phyloP scores from a whole-genome alignment of 2,797 vertebrate genomes.

The Sebastes aleutianus region DNA sequence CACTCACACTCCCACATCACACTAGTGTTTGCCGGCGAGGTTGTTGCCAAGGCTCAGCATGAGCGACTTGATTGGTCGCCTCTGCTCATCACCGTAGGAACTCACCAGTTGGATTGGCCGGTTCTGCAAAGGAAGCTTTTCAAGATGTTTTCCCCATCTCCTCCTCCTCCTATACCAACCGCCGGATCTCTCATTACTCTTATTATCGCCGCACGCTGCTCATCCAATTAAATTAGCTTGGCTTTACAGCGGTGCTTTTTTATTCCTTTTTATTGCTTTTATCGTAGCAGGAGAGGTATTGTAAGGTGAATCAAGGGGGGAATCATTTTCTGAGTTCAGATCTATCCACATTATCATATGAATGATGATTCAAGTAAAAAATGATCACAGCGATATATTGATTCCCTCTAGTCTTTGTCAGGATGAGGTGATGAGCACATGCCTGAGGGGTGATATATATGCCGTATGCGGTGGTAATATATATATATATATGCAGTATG shows the following conservation, averaged over 20 bases:
- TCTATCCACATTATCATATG: slow-evolving; percentile 16
- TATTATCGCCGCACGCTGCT: slow-evolving; percentile 48
- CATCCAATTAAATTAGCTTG: slow-evolving; percentile 59
- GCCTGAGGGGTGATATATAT: slow-evolving; percentile 5
- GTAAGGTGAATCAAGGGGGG: slow-evolving; percentile 10
- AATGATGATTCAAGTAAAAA: slow-evolving; percentile 24
- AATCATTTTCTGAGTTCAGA: background rate
- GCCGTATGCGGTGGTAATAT: background rate
- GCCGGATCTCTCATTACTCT: slow-evolving; percentile 62
- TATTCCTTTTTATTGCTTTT: background rate
- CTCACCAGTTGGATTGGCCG: slow-evolving; percentile 76
- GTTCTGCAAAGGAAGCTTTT: slow-evolving; percentile 65
- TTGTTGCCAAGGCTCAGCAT: slow-evolving; percentile 85
- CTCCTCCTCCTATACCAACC: slow-evolving; percentile 39
- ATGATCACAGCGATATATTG: slow-evolving; percentile 35
- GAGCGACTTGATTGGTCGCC: slow-evolving; percentile 80
- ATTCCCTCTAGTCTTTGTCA: slow-evolving; percentile 8
- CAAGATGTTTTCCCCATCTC: slow-evolving; percentile 58
- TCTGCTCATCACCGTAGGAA: slow-evolving; percentile 76
- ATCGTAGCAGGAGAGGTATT: slow-evolving; percentile 10
- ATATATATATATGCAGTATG: slow-evolving; percentile 1
- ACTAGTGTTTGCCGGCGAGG: slow-evolving; percentile 64
- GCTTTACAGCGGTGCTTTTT: slow-evolving; percentile 24
- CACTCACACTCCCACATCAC: background rate
- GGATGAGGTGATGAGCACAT: slow-evolving; percentile 1